Evolutionary conservation across 2,113 vertebrate species (phyloP).

Genomic region (Megalops atlanticus): DNA sequence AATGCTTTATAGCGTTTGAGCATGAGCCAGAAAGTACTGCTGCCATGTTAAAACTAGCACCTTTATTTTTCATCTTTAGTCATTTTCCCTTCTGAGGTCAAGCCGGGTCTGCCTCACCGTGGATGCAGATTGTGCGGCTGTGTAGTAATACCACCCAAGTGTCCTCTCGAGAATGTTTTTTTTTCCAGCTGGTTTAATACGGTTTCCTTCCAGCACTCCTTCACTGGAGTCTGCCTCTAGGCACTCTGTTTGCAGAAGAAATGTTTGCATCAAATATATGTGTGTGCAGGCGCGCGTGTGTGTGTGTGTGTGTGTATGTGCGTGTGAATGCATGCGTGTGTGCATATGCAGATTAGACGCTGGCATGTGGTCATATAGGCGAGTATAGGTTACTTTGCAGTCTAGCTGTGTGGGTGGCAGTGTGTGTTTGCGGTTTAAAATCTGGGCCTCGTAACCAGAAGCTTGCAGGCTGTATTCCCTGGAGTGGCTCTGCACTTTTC

Average conservation of each 20-base stretch:
- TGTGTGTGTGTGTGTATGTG: not conserved
- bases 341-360: not conserved
- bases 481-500: not conserved
- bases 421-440: not conserved
- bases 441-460: not conserved
- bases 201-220: not conserved
- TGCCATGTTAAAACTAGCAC: not conserved
- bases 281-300: too few relatives aligned
- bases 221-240: not conserved
- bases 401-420: not conserved
- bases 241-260: not conserved
- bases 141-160: not conserved
- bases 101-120: not conserved
- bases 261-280: not conserved
- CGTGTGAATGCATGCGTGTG: not conserved
- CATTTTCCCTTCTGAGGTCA: not conserved
- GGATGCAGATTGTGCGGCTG: not conserved
- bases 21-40: not conserved
- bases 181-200: not conserved
- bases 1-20: constrained; percentile 8
- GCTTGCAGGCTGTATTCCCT: not conserved
- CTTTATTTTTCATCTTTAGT: not conserved
- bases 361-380: not conserved
- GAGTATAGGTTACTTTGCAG: too few relatives aligned
- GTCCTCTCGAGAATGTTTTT: not conserved